Conservation (phyloP, 92 coral and sea anemone genomes). For the Anthopleura xanthogrammica region DNA sequence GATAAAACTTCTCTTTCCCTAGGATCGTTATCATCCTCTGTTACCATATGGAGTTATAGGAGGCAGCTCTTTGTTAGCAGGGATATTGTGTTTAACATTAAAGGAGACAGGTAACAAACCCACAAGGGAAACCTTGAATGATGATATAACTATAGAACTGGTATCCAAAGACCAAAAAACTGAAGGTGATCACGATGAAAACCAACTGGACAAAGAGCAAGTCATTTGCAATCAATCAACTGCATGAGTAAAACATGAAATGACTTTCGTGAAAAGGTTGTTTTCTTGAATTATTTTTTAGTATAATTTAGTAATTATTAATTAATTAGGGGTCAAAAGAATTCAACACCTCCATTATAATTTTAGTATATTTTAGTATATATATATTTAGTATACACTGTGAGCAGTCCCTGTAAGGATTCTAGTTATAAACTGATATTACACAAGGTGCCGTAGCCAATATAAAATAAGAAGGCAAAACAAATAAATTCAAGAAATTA, state of each 20-base stretch:
- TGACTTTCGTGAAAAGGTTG: no score
- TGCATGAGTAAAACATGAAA: not conserved
- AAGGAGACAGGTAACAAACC: slow-evolving; percentile 31
- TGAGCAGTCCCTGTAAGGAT: no score
- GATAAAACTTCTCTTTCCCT: not conserved
- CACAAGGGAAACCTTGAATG: slow-evolving; percentile 28
- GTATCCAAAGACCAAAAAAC: not conserved
- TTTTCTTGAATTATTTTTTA: no score
- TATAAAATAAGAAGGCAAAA: no score
- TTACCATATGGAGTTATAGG: slow-evolving; percentile 19
- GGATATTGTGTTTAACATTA: slow-evolving; percentile 24
- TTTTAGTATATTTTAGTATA: no score
- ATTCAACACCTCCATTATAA: no score
- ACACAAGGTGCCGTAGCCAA: no score
- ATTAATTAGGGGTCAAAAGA: no score
- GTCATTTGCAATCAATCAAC: not conserved
- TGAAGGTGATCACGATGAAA: not conserved
- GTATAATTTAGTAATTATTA: no score
- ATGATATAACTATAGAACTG: not conserved
- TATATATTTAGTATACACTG: no score
- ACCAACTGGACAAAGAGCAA: not conserved
- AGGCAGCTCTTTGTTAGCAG: slow-evolving; percentile 15
- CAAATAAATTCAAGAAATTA: no score
- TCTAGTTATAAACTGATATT: no score
- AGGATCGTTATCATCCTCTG: slow-evolving; percentile 21